phyloP scores from a whole-genome alignment of 1,140 invertebrate species.

The Potamilus streckersoni region DNA sequence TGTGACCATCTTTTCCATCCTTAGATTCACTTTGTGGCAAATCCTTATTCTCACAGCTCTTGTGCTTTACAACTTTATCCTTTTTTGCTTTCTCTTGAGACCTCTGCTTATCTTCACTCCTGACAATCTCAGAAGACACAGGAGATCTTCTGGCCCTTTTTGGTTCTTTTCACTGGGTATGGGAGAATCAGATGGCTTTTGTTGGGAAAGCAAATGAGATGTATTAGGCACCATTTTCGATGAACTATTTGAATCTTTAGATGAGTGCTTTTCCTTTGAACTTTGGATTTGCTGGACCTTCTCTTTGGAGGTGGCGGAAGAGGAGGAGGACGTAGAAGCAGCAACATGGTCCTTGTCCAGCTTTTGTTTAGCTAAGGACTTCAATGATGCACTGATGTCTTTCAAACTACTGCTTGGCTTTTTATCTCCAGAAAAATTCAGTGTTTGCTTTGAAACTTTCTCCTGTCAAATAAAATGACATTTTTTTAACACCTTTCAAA shows the following conservation, averaged over 20 bases:
- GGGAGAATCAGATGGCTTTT: constrained; percentile 23
- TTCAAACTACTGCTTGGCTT: constrained; percentile 9
- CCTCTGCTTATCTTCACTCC: constrained; percentile 11
- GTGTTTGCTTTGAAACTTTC: not conserved
- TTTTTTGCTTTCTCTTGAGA: constrained; percentile 16
- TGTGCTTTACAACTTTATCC: constrained; percentile 11
- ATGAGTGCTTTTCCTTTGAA: constrained; percentile 19
- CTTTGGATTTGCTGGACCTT: not conserved
- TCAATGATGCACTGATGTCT: not conserved
- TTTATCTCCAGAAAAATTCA: constrained; percentile 7
- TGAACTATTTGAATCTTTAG: constrained; percentile 17
- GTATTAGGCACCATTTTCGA: not conserved
- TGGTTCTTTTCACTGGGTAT: not conserved
- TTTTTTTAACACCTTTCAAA: too few relatives aligned
- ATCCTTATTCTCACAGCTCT: constrained; percentile 15
- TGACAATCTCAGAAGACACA: constrained; percentile 19
- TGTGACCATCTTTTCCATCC: too few relatives aligned
- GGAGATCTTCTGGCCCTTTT: constrained; percentile 23
- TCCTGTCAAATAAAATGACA: constrained; percentile 14
- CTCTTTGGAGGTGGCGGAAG: not conserved
- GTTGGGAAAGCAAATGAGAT: constrained; percentile 8
- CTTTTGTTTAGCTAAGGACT: not conserved
- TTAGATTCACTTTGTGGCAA: constrained; percentile 2
- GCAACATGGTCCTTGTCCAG: not conserved
- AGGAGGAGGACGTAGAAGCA: not conserved